phyloP scores from a whole-genome alignment of 92 coral and sea anemone species.

The Bergia puertoricense region DNA sequence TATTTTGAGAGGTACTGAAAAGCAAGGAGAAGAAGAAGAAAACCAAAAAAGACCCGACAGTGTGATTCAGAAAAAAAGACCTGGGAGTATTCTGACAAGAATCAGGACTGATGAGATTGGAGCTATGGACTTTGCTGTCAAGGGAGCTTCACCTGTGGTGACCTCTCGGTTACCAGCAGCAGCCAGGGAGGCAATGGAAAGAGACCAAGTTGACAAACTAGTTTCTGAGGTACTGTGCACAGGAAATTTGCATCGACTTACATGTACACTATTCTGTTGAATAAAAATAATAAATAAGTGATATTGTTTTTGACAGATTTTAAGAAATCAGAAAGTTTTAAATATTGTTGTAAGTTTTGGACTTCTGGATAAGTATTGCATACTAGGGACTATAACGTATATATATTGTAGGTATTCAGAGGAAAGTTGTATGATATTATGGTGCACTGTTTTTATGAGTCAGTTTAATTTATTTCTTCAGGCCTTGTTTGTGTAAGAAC shows the following conservation, averaged over 20 bases:
- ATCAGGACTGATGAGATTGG: constrained; percentile 40
- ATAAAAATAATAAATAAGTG: no score
- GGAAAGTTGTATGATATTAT: no score
- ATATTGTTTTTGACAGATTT: no score
- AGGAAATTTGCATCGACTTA: background rate
- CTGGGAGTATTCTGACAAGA: constrained; percentile 11
- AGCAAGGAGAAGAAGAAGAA: constrained; percentile 2
- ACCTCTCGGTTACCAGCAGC: constrained; percentile 15
- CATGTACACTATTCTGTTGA: no score
- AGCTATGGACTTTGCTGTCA: constrained; percentile 22
- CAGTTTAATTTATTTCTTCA: no score
- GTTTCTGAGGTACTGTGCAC: constrained; percentile 13
- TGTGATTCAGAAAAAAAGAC: background rate
- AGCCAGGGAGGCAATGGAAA: background rate
- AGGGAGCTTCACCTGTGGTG: constrained; percentile 32
- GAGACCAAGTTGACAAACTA: background rate
- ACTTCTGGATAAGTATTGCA: no score
- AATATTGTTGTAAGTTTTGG: no score
- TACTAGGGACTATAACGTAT: no score
- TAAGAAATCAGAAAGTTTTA: no score
- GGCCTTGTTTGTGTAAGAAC: no score
- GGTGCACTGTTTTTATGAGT: no score
- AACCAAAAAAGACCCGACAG: background rate
- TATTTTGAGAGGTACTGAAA: constrained; percentile 17
- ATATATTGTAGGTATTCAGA: no score